Base-by-base conservation (phyloP, 2,888 invertebrate species). In the Anodontia alba region DNA sequence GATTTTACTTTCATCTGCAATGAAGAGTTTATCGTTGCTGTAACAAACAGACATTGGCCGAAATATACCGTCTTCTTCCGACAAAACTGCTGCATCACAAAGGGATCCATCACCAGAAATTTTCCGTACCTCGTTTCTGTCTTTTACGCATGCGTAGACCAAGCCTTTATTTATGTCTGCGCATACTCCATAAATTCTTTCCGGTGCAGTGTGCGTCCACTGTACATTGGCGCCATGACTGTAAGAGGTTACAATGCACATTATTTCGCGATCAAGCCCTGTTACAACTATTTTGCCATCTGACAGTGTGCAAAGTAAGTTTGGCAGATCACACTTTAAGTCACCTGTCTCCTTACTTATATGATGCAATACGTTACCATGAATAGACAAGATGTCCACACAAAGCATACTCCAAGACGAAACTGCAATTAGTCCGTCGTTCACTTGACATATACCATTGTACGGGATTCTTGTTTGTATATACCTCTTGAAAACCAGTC, bases 131-230 rank as follows among this genome's bases (percentile, higher is more conserved):
- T 46, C 46, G 10, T 70, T 26, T 20, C 29, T 46, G 43, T 70
- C 70, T 36, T 43, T 70, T 15, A 70, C 36, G 49, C 70, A 42
- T 70, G 49, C 70, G 70, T 70, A 70, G 46, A 70, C 43, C n/a
- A 43, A n/a, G 26, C 26, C 70, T n/a, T n/a, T n/a, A n/a, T 38
- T 12, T 12, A 26, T 20, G 46, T 70, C 70, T 20, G 43, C n/a
- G 38, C 29, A 42, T 23, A 70, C 38, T 26, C 46, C 70, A 43
- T 20, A 46, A 12, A 70, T 38, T 15, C 31, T 29, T 15, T 15
- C 70, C n/a, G 70, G 46, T 29, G 70, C 46, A 7, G 29, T n/a
- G 26, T 70, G 29, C 2, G 29, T 31, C 70, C 70, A 70, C 43
- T 46, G 29, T 42, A 66, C 31, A 43, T 31, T n/a, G 15, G 17